Evolutionary conservation across 2,797 vertebrate genomes (phyloP).

Genomic region (Bovichtus diacanthus): DNA sequence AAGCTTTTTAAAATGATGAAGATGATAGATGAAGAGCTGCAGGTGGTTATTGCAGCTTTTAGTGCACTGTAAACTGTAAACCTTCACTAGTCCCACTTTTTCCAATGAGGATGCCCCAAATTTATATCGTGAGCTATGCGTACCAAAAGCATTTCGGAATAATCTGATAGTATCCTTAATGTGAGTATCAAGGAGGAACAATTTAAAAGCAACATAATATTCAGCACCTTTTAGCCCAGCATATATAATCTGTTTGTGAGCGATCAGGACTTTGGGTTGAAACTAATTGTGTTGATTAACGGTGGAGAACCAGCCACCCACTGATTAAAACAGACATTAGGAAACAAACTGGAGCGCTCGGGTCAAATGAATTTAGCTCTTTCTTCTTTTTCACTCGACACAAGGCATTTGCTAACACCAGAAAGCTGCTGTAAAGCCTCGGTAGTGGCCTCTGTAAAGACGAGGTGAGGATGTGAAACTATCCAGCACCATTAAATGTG

Average conservation of each 20-base stretch:
- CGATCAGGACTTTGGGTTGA: constrained; percentile 10
- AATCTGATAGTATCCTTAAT: background rate
- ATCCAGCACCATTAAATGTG: constrained; percentile 6
- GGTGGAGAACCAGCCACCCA: constrained; percentile 16
- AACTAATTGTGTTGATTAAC: constrained; percentile 61
- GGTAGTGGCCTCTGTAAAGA: background rate
- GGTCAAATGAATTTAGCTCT: constrained; percentile 29
- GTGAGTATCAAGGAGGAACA: background rate
- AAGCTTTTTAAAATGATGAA: background rate
- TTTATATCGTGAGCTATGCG: background rate
- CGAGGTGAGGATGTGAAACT: constrained; percentile 1
- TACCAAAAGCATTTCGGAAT: background rate
- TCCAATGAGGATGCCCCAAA: background rate
- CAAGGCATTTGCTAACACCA: constrained; percentile 4
- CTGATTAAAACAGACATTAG: constrained; percentile 57
- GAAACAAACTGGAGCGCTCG: constrained; percentile 24
- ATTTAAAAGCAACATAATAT: constrained; percentile 23
- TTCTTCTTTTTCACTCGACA: background rate
- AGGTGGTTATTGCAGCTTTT: background rate
- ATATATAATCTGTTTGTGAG: background rate
- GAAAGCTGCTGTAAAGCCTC: constrained; percentile 14
- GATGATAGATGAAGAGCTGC: background rate
- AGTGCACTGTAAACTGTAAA: background rate
- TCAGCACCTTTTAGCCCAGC: constrained; percentile 13
- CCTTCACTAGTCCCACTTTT: background rate